Evolutionary conservation across 2,888 invertebrate species (phyloP), one percentile per base, ranked within the genome.

Genomic region (Polymixis lichenea): DNA sequence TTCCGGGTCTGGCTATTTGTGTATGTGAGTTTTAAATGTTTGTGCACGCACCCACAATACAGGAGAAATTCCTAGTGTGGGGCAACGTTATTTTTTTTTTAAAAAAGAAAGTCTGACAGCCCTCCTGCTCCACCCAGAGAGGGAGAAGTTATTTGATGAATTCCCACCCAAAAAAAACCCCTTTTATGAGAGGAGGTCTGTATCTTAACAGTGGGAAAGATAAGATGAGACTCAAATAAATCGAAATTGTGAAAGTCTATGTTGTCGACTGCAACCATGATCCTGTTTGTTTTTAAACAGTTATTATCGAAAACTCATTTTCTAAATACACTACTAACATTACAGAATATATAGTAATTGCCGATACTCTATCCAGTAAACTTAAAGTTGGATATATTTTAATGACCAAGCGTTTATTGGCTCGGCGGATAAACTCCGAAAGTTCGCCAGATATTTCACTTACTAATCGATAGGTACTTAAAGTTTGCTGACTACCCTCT

Each of bases 401-500:
- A 86, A 85, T 81, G 72, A 55, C 72, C 72, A 28, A 61, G 22
- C 64, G 76, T 75, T 77, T 78, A 86, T 82, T 84, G 82, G 77
- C 58, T 77, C 43, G 17, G 65, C 49, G 77, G 77, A 75, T 82
- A 53, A 84, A 77, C 77, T 80, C 56, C 53, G 46, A 73, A 84
- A 78, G 77, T 78, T 86, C 22, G 72, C 32, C 69, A 77, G 75
- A 84, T 84, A 84, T 86, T 86, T 77, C 71, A 84, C 65, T 73
- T 61, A 75, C 72, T 86, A 83, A 85, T 82, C 82, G 85, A 77
- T 84, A 68, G 55, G 66, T 71, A 60, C 78, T 70, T 69, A 58
- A 85, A 86, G 64, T 86, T 85, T 61, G 58, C 55, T 61, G 75
- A 65, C 56, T 74, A 61, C 49, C 53, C 60, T 70, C 75, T 55